These are phyloP conservation scores for Altica lythri DNA, from an alignment of 2,888 invertebrate species.

Conservation along the genomic window DNA sequence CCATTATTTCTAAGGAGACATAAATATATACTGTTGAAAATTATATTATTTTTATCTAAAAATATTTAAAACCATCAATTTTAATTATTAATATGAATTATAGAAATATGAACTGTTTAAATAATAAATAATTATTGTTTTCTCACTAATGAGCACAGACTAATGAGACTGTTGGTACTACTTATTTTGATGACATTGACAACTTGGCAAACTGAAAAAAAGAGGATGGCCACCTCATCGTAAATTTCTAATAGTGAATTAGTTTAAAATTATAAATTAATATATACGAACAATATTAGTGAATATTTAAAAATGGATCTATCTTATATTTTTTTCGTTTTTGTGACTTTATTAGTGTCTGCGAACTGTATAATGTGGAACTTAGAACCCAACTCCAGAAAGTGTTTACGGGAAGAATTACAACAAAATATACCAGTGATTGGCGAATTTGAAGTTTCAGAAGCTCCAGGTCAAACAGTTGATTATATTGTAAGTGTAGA, in stretches of 20 bases:
- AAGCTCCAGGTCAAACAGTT: slow-evolving; percentile 87
- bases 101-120: no score
- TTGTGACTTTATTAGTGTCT: slow-evolving; percentile 48
- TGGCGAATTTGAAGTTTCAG: slow-evolving; percentile 92
- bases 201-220: slow-evolving; percentile 18
- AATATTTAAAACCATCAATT: no score
- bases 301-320: slow-evolving; percentile 43
- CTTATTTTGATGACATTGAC: slow-evolving; percentile 9
- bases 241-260: slow-evolving; percentile 16
- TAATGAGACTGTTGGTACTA: no score
- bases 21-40: no score
- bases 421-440: slow-evolving; percentile 94
- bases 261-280: slow-evolving; percentile 14
- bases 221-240: slow-evolving; percentile 28
- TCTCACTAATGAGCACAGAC: no score
- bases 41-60: no score
- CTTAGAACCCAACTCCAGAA: slow-evolving; percentile 85
- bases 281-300: no score
- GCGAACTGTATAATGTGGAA: slow-evolving; percentile 75
- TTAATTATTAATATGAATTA: no score
- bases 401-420: slow-evolving; percentile 96
- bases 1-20: no score
- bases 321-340: slow-evolving; percentile 37
- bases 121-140: no score
- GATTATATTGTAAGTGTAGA: slow-evolving; percentile 80